Base-by-base conservation (phyloP, 2,888 invertebrate species). In the Notodonta ziczac region DNA sequence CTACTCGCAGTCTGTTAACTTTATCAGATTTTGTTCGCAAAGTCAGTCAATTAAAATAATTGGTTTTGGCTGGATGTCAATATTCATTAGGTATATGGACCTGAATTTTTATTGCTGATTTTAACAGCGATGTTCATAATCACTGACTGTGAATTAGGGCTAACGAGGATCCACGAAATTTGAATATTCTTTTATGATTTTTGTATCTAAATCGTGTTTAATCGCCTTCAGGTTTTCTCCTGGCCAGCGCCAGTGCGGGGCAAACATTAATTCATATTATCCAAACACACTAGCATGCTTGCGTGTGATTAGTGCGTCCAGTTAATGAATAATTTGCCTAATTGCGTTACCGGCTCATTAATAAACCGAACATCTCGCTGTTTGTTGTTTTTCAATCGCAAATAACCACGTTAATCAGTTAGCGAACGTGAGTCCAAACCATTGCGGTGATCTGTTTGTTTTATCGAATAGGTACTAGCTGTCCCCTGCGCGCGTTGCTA, bases 341-440 rank as follows among this genome's bases (percentile, higher is more conserved):
- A 74, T 69, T 68, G 65, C 62, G 65, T 72, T 70, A 66, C 60
- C 58, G 60, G 35, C 57, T 75, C 73, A 73, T 75, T 66, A 75
- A 71, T 75, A 69, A 69, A 74, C 51, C 42, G 50, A 14, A 65
- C 66, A 58, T 65, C 57, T 44, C 58, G 56, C 44, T 70, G 73
- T 74, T 74, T 72, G 70, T 69, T 74, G 71, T 73, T 75, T 69
- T 75, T 72, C 40, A 39, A 55, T 55, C 53, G 35, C 66, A 74
- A 69, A 75, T 68, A 75, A 66, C 67, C 56, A n/a, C 62, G 66
- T 62, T 74, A 73, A 74, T 74, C 68, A 73, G 56, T 9, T 32
- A 73, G 55, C 32, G 52, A 24, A 35, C 14, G 40, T 53, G 16
- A 57, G 51, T 56, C 32, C 61, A 44, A 63, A 66, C 32, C 13